Evolutionary conservation across 1,140 invertebrate genomes (phyloP), one percentile per base, ranked within the genome.

Genomic region (Daktulosphaira vitifoliae): DNA sequence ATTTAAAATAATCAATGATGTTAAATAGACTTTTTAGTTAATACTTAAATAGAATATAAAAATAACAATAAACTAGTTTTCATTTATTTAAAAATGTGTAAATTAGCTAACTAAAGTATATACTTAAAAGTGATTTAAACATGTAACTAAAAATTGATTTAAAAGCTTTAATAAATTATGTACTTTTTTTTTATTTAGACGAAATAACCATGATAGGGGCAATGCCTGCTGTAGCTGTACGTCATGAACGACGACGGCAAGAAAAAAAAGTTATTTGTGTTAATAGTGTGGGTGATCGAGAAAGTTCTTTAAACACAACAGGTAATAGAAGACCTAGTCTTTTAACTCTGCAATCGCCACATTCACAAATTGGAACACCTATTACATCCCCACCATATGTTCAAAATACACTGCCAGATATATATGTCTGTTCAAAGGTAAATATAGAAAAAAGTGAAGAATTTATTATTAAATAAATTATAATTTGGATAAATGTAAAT

Each of bases 151-250:
- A n/a, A n/a, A n/a, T n/a, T n/a, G n/a, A n/a, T n/a, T n/a, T n/a
- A n/a, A n/a, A n/a, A n/a, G n/a, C n/a, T n/a, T n/a, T n/a, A n/a
- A n/a, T n/a, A n/a, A n/a, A n/a, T n/a, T n/a, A n/a, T n/a, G n/a
- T n/a, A n/a, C n/a, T n/a, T n/a, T n/a, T n/a, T n/a, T n/a, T n/a
- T 23, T 39, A 54, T 68, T 42, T 66, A 68, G 70, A 69, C 65
- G 68, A 71, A 68, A 65, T 68, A 54, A 84, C 80, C 74, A 89
- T 89, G 87, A 88, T 89, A 71, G 87, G 87, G 68, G 87, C 87
- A 53, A 89, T 89, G 87, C 87, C 87, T 75, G 87, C 87, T 68
- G 86, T 90, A 74, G 86, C 87, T 16, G 86, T 90, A 33, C 83
- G 87, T 72, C 86, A 89, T 75, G 86, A 88, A 74, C 78, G 87